Base-by-base conservation (phyloP, 2,797 vertebrate species). In the Centroberyx gerrardi region DNA sequence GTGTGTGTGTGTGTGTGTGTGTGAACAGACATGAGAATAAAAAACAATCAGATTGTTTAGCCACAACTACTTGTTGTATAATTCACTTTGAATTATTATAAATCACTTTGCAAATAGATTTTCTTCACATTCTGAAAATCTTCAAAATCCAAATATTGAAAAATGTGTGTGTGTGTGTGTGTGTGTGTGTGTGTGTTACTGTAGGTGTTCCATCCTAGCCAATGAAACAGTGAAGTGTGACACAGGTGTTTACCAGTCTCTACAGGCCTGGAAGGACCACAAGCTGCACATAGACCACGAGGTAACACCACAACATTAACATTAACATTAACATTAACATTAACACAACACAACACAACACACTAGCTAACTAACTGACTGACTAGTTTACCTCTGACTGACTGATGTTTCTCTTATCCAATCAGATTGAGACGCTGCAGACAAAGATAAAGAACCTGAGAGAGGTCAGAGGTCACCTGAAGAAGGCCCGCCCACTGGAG, bases 201-300 rank as follows among this genome's bases (percentile, higher is more conserved):
- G 48, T 86, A 99, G 98, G 84, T 99, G 98, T 78, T 96, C 94
- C 54, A 98, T 99, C 76, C 90, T 99, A 54, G 91, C 97, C 54
- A 98, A 99, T 0, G 94, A 97, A 53, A 96, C 97, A 0, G 96
- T 99, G 44, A 96, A 96, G 76, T 99, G 98, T 62, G 98, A 99
- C 58, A 90, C 91, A 0, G 95, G 97, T 51, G 88, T 99, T 0
- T 99, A 99, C 82, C 95, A 95, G 87, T 97, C 97, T 13, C 93
- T 99, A 68, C 98, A 98, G 88, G 98, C 98, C 42, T 99, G 98
- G 98, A 99, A 98, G 83, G 98, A 99, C 88, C 98, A 99, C 92
- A 98, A 98, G 82, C 94, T 99, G 54, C 97, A 98, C 82, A 97
- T 99, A 1, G 98, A 99, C 91, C 97, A 99, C 0, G 97, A 99